Evolutionary conservation across 2,797 vertebrate genomes (phyloP), one percentile per base, ranked within the genome.

Genomic region (Crenichthys baileyi): DNA sequence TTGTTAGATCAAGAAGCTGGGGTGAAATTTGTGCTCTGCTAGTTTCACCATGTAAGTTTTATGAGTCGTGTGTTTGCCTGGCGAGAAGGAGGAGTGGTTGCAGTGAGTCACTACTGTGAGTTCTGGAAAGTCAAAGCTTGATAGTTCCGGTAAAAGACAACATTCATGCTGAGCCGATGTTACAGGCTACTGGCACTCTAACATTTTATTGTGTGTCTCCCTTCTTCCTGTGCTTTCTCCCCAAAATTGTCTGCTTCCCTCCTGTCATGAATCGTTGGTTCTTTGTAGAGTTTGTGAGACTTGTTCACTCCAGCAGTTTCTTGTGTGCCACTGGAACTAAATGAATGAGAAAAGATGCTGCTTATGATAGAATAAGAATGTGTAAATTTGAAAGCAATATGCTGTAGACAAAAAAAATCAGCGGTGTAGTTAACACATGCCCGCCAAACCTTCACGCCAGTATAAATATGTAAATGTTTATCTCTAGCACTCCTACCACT

Each of bases 211-310:
- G 61, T 82, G 76, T 79, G 58, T 85, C 79, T 85, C 75, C 90
- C 80, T 85, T 84, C 83, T 79, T 76, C 71, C 77, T 82, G 73
- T 73, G 74, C 82, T 85, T 87, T 77, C 79, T 87, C 71, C 26
- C 84, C 87, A 89, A 92, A 91, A 90, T 89, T 89, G 91, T 85
- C 88, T 88, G 75, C 80, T 72, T 81, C 89, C 87, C 89, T 78
- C 75, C 88, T 88, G 89, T 92, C 90, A 89, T 88, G 90, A 94
- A 76, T 88, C 87, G 79, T 87, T 91, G 93, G 78, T 86, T 93
- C 87, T 83, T 91, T 91, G 90, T 82, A 89, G 77, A 83, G 79
- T 86, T 83, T 81, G 67, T 85, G 74, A 89, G 90, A 90, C 83
- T 81, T 73, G 79, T 88, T 85, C 77, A 85, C 71, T 90, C 83